phyloP scores from a whole-genome alignment of 2,888 invertebrate species.

The Nipponacmea schrenckii region DNA sequence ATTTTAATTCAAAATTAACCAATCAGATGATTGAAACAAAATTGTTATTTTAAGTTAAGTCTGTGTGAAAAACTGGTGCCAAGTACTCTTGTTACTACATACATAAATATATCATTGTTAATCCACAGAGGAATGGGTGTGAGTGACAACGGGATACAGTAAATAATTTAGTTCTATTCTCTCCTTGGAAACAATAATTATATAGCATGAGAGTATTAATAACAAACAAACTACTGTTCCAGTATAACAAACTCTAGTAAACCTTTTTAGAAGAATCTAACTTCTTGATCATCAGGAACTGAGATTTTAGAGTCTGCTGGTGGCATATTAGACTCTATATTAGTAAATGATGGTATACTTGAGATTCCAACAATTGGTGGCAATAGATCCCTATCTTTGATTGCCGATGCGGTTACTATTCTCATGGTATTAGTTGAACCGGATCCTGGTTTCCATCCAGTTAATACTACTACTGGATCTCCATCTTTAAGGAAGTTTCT shows the following conservation, averaged over 20 bases:
- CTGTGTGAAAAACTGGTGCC: no score
- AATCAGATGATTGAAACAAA: no score
- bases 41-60: no score
- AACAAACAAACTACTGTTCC: background rate
- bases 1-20: no score
- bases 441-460: conserved; percentile 96
- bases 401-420: conserved; percentile 73
- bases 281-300: conserved; percentile 28
- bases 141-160: no score
- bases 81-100: no score
- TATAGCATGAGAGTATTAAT: background rate
- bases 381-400: conserved; percentile 39
- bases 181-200: no score
- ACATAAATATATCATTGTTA: no score
- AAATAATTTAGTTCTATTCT: no score
- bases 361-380: conserved; percentile 50
- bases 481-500: conserved; percentile 87
- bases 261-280: conserved; percentile 39
- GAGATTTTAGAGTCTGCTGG: background rate
- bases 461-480: conserved; percentile 75
- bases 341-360: conserved; percentile 52
- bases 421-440: conserved; percentile 97
- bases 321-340: conserved; percentile 11
- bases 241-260: no score
- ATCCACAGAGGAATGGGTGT: no score